Base-by-base conservation (phyloP, 1,140 invertebrate genomes). In the Coelopa frigida region DNA sequence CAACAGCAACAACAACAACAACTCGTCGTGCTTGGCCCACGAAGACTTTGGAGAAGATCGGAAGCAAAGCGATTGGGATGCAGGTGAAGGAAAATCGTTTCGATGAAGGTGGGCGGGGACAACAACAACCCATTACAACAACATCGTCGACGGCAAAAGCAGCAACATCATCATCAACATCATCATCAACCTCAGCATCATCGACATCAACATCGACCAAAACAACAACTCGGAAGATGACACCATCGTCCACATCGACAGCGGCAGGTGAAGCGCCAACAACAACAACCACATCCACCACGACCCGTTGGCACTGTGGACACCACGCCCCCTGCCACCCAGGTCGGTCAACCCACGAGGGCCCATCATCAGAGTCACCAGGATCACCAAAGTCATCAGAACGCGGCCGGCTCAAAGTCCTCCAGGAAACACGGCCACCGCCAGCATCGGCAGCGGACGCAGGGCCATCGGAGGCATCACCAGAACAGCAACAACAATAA, bases 121-220 rank as follows among this genome's bases (percentile, higher is more conserved):
- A 31, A 37, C 24, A 3, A 48, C 29, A 40, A 36, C 49, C 18
- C n/a, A 32, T 22, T 37, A 47, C 35, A 40, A 44, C 44, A 20
- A 27, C n/a, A n/a, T 26, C 44, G 12, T n/a, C 44, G 12, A 22
- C 10, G 22, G 4, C 6, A 20, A 23, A 4, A 3, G 4, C 29
- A 24, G 20, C 10, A 46, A 26, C 44, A 38, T 27, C 33, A n/a
- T 20, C 21, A 45, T 39, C 46, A 43, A 44, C 15, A 17, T n/a
- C 26, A 36, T 27, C 44, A 26, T 20, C 31, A 24, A 45, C 12
- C 17, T 24, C 14, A 35, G 23, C 21, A 29, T 24, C 35, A 24
- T 27, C 24, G 20, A 40, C 26, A 24, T 37, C 10, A 46, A 27
- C 18, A 51, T 18, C 36, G 24, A 35, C 10, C 29, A 38, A 42